phyloP scores from a whole-genome alignment of 2,888 invertebrate genomes.

The Pocota personata region DNA sequence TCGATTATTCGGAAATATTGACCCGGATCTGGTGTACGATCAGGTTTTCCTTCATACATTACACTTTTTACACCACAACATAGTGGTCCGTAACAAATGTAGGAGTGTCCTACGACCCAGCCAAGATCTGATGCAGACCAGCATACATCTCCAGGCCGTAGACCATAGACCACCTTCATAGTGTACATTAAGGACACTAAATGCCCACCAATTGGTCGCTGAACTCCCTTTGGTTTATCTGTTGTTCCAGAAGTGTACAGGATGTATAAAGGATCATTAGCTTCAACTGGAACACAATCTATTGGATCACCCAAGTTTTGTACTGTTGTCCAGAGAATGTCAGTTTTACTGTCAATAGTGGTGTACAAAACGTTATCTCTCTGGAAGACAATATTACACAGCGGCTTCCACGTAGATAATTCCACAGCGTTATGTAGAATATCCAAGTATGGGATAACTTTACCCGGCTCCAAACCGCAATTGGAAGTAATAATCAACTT shows the following conservation, averaged over 20 bases:
- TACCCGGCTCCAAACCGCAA: constrained; percentile 94
- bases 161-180: constrained; percentile 91
- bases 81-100: constrained; percentile 96
- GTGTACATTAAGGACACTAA: constrained; percentile 93
- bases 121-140: constrained; percentile 89
- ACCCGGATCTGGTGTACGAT: constrained; percentile 95
- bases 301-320: constrained; percentile 86
- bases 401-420: constrained; percentile 88
- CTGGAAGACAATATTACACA: constrained; percentile 93
- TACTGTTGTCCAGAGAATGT: constrained; percentile 91
- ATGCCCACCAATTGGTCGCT: constrained; percentile 94
- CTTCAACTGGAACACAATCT: constrained; percentile 92
- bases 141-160: constrained; percentile 94
- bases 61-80: constrained; percentile 90
- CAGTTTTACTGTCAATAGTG: constrained; percentile 86
- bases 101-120: constrained; percentile 98
- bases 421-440: constrained; percentile 86
- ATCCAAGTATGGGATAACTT: constrained; percentile 85
- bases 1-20: constrained; percentile 96
- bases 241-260: constrained; percentile 96
- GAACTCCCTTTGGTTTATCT: constrained; percentile 90
- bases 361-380: constrained; percentile 87
- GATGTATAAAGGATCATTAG: constrained; percentile 95
- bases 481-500: constrained; percentile 95
- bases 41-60: constrained; percentile 96